Percentiles rank a stretch among this genome's conserved stretches.
These are phyloP conservation scores for Saimiri boliviensis DNA, from an alignment of 2,113 vertebrate genomes.

Conservation along the genomic window DNA sequence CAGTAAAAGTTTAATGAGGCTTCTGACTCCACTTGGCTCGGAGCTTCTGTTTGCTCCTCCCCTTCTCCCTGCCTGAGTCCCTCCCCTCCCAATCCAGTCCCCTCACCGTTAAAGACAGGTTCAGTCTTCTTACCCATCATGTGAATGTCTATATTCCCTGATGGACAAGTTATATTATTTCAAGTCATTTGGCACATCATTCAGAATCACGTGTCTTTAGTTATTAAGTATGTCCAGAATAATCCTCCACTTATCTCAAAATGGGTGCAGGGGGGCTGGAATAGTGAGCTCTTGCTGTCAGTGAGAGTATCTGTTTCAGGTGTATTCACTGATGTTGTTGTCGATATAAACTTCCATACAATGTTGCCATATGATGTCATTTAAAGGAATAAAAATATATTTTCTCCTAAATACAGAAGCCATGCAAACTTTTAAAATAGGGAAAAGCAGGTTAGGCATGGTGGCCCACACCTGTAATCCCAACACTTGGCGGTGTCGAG, in stretches of 20 bases:
- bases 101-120: not conserved
- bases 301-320: not conserved
- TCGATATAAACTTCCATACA: not conserved
- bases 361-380: not conserved
- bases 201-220: not conserved
- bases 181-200: constrained; percentile 8
- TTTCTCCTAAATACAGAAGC: not conserved
- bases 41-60: not conserved
- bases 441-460: not conserved
- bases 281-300: not conserved
- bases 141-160: not conserved
- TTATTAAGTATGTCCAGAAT: not conserved
- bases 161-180: not conserved
- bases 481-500: no score
- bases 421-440: not conserved
- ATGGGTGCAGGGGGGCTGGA: no score
- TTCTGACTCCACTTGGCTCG: not conserved
- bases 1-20: not conserved
- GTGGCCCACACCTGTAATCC: no score
- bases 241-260: not conserved
- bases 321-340: not conserved
- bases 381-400: not conserved
- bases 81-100: not conserved
- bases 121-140: not conserved
- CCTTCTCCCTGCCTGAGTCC: not conserved